A percentile compares a stretch with the other conserved stretches of the same genome.
Evolutionary conservation across 1,140 invertebrate genomes (phyloP).

Genomic region (Saxidomus purpurata): DNA sequence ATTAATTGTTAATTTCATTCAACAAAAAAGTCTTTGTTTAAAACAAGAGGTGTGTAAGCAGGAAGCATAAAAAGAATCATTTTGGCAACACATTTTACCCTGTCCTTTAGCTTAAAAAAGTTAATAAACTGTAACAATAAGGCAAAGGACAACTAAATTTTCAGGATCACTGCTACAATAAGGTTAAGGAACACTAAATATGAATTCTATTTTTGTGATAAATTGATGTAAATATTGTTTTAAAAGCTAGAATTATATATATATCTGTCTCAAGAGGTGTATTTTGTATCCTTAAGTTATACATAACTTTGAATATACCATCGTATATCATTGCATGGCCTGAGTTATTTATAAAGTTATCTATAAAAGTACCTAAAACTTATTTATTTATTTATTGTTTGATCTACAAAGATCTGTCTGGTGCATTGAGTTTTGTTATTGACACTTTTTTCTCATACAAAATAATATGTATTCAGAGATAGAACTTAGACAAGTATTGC

Average conservation of each 20-base stretch:
- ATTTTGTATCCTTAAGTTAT: neutral
- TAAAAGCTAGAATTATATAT: neutral
- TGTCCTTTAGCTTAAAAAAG: too few relatives aligned
- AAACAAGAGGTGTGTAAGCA: too few relatives aligned
- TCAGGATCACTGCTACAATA: neutral
- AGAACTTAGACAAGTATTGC: too few relatives aligned
- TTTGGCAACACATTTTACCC: too few relatives aligned
- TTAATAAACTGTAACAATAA: too few relatives aligned
- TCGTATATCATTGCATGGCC: neutral
- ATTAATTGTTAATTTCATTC: too few relatives aligned
- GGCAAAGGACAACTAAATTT: too few relatives aligned
- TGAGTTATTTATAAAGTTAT: neutral
- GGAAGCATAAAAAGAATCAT: too few relatives aligned
- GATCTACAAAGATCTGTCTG: neutral
- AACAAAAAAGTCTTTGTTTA: too few relatives aligned
- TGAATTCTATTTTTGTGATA: neutral
- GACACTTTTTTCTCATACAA: too few relatives aligned
- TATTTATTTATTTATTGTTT: conserved; percentile 16
- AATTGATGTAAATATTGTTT: conserved; percentile 2
- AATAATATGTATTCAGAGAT: too few relatives aligned
- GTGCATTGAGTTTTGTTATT: too few relatives aligned
- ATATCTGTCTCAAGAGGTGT: conserved; percentile 1
- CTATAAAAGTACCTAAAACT: neutral
- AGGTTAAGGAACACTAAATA: neutral
- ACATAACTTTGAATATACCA: neutral